Conservation (phyloP, 2,888 invertebrate genomes). For the Tridacna crocea region DNA sequence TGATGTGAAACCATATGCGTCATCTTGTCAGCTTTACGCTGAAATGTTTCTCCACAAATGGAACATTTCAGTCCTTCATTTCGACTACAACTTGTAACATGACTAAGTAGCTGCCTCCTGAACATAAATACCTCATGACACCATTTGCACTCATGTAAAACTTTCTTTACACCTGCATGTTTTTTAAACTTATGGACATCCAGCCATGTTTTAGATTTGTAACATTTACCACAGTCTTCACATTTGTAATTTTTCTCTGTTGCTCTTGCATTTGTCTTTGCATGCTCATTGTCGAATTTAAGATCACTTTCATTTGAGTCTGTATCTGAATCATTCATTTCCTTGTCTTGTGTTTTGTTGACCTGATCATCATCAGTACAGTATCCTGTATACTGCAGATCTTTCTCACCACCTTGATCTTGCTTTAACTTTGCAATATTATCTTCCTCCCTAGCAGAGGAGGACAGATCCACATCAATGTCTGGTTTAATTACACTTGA, state of each 20-base stretch:
- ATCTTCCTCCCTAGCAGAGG: neutral
- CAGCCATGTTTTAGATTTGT: conserved; percentile 10
- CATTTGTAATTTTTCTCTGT: conserved; percentile 1
- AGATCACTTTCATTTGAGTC: neutral
- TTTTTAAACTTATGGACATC: neutral
- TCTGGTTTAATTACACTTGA: neutral
- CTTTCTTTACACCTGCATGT: neutral
- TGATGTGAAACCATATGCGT: conserved; percentile 38
- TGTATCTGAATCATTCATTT: neutral
- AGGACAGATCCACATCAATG: neutral
- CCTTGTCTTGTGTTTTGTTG: neutral
- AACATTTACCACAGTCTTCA: conserved; percentile 27
- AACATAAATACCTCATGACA: conserved; percentile 30
- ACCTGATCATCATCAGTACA: neutral
- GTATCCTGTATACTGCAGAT: neutral
- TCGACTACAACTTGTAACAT: conserved; percentile 39
- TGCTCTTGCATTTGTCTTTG: neutral
- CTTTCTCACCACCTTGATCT: neutral
- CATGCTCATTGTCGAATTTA: neutral
- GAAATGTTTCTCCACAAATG: conserved; percentile 34
- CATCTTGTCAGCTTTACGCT: conserved; percentile 2
- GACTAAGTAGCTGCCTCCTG: conserved; percentile 1
- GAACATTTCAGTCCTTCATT: conserved; percentile 39
- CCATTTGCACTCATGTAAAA: conserved; percentile 39
- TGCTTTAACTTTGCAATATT: neutral